Percentiles rank a stretch among this genome's conserved stretches.
Evolutionary conservation across 2,797 vertebrate species (phyloP).

Genomic region (Lepus oiostolus): DNA sequence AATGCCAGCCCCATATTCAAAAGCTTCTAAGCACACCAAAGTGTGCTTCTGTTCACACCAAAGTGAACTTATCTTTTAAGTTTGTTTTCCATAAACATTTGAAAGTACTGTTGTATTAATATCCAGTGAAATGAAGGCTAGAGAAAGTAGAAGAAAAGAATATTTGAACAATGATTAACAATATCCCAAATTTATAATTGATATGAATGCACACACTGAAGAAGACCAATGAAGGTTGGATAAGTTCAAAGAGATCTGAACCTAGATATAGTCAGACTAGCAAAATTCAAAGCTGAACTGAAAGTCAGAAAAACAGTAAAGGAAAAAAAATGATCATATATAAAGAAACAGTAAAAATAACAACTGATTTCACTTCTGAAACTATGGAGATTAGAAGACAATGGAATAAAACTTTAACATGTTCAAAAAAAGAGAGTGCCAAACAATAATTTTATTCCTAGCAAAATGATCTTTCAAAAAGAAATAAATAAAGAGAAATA

Average conservation of each 20-base stretch:
- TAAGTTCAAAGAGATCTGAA: not conserved
- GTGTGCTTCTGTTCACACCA: too few relatives aligned
- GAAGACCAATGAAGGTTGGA: not conserved
- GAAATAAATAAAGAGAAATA: not conserved
- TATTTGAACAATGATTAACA: not conserved
- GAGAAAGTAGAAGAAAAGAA: not conserved
- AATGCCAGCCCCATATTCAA: too few relatives aligned
- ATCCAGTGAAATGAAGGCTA: not conserved
- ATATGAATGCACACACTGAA: not conserved
- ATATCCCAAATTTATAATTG: not conserved
- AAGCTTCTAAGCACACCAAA: too few relatives aligned
- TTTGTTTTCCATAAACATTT: too few relatives aligned
- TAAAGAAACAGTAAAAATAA: not conserved
- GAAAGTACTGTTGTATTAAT: too few relatives aligned
- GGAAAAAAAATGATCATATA: not conserved
- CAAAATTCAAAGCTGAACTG: slow-evolving; percentile 30
- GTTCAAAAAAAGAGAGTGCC: not conserved
- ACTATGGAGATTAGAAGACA: not conserved
- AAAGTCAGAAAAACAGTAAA: not conserved
- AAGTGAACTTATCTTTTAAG: too few relatives aligned
- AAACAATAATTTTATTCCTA: not conserved
- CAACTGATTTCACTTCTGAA: not conserved
- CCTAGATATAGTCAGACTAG: not conserved
- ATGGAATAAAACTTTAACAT: not conserved
- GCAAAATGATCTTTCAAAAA: not conserved